A percentile compares a stretch with the other conserved stretches of the same genome.
These are phyloP conservation scores for Dryas iulia DNA, from an alignment of 1,140 invertebrate species.

Conservation along the genomic window DNA sequence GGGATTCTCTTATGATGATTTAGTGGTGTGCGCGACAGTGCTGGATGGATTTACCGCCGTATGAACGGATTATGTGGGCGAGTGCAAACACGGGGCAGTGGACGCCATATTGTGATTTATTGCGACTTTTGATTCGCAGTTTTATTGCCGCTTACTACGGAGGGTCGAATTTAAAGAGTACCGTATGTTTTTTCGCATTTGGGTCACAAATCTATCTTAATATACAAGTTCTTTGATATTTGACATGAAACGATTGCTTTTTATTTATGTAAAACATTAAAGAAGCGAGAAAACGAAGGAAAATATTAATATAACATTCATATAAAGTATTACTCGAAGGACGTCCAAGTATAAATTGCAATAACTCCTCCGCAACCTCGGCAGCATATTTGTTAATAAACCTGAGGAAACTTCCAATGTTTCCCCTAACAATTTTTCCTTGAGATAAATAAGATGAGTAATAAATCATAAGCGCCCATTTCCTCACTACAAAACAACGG, in stretches of 20 bases:
- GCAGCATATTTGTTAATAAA: slow-evolving; percentile 67
- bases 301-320: neutral
- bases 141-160: slow-evolving; percentile 56
- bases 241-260: neutral
- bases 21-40: slow-evolving; percentile 67
- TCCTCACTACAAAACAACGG: slow-evolving; percentile 73
- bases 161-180: slow-evolving; percentile 22
- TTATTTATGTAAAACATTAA: neutral
- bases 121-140: slow-evolving; percentile 73
- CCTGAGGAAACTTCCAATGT: slow-evolving; percentile 53
- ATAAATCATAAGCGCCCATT: slow-evolving; percentile 75
- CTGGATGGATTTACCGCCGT: slow-evolving; percentile 76
- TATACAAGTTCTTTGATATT: neutral
- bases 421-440: slow-evolving; percentile 61
- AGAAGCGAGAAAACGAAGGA: neutral
- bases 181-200: slow-evolving; percentile 12
- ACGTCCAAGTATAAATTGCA: slow-evolving; percentile 38
- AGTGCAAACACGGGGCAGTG: slow-evolving; percentile 76
- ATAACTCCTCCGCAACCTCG: slow-evolving; percentile 51
- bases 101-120: slow-evolving; percentile 76
- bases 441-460: slow-evolving; percentile 72
- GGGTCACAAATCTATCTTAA: slow-evolving; percentile 1
- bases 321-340: slow-evolving; percentile 4
- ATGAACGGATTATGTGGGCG: slow-evolving; percentile 79
- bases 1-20: slow-evolving; percentile 80